These are phyloP conservation scores for Ormyrus nitidulus DNA, from an alignment of 2,888 invertebrate genomes.

Conservation along the genomic window DNA sequence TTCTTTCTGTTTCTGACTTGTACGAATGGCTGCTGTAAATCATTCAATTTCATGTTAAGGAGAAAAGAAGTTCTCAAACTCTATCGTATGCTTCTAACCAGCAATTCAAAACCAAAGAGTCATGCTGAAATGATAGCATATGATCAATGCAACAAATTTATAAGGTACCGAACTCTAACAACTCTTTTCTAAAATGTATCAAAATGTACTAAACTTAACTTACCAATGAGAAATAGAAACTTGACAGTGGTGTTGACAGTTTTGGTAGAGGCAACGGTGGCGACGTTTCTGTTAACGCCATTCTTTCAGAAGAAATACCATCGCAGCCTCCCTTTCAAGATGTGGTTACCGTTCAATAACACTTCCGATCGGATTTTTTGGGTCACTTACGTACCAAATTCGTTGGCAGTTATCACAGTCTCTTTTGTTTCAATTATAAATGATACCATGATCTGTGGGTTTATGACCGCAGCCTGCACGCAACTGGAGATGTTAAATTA, in stretches of 20 bases:
- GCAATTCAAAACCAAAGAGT: not conserved
- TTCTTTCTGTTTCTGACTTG: constrained; percentile 13
- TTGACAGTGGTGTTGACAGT: not conserved
- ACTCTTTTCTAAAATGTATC: not conserved
- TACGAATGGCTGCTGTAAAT: constrained; percentile 9
- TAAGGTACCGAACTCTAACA: constrained; percentile 1
- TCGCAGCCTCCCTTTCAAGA: not conserved
- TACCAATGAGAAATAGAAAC: not conserved
- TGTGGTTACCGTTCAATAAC: too few species aligned
- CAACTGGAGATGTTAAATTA: too few species aligned
- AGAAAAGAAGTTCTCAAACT: not conserved
- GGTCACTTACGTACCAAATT: too few species aligned
- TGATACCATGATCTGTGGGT: too few species aligned
- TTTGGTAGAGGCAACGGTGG: constrained; percentile 9
- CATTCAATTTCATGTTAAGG: not conserved
- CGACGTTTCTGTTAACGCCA: not conserved
- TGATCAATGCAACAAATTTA: not conserved
- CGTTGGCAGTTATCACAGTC: too few species aligned
- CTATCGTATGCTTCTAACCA: not conserved
- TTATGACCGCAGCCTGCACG: too few species aligned
- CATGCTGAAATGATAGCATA: not conserved
- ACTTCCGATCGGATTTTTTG: too few species aligned
- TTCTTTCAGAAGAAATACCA: constrained; percentile 22
- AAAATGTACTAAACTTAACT: not conserved
- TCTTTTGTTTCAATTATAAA: too few species aligned